Base-by-base conservation (phyloP, 2,888 invertebrate species). In the Drosophila stalkeri region DNA sequence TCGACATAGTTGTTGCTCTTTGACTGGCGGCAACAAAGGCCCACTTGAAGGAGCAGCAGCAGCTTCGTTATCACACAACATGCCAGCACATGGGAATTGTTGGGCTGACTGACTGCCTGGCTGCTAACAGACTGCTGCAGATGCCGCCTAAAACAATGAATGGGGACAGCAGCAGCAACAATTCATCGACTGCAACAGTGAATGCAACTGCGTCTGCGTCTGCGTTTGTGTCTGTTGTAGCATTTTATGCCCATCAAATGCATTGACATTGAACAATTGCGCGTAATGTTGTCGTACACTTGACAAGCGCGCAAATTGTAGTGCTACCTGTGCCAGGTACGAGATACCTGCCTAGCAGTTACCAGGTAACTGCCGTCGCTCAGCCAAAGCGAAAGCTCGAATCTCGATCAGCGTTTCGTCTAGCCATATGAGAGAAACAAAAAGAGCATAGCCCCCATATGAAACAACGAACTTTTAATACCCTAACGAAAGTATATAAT, bases 241-340 rank as follows among this genome's bases (percentile, higher is more conserved):
- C 83, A 88, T 89, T 88, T 87, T 86, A 88, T 89, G 89, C 87
- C 83, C 89, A 87, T 87, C 88, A 90, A 89, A 86, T 86, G 82
- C 90, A 79, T 79, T 88, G 87, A 88, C 90, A 88, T 88, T 88
- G 90, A 88, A 88, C 87, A 88, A 88, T 88, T 88, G 90, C 87
- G 87, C 90, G 90, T 88, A 88, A 88, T 88, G 87, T 88, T 88
- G 87, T 88, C 87, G 90, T 88, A 89, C 87, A 88, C 82, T 89
- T 88, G 87, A 88, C 87, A 88, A 88, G 90, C 90, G 87, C 87
- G 87, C 90, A 88, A 88, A 88, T 88, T 88, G 87, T 88, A 83
- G 84, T 87, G 80, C 81, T 87, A 73, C 80, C 68, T 82, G 76
- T 64, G 49, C 67, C 72, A 74, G 77, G 56, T 77, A 68, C 61